Base-by-base conservation (phyloP, 2,797 vertebrate genomes). In the Darevskia nairensis region DNA sequence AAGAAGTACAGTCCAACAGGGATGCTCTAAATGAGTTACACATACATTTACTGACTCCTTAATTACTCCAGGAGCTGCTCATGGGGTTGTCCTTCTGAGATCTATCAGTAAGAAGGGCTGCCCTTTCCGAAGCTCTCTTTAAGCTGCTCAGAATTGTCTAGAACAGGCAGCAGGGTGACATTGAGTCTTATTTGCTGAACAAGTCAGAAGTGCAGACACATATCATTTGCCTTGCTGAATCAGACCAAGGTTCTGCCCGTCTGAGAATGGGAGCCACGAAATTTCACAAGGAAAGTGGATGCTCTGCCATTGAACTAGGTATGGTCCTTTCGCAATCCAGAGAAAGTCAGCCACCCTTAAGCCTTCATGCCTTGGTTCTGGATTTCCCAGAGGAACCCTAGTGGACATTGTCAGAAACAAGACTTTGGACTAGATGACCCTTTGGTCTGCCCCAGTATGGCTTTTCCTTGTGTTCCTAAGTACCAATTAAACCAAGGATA, bases 21-120 rank as follows among this genome's bases (percentile, higher is more conserved):
- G 82, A 87, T 92, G 78, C 86, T 89, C 90, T 90, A 93, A 93
- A 86, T 0, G 0, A 90, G 35, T 89, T 93, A 88, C 55, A 86
- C 23, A 79, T 85, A 86, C 27, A 81, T 89, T 90, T 93, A 74
- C 50, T 86, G 86, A 89, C 91, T 90, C 55, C 64, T 92, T 94
- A 90, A 89, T 93, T 93, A 82, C 86, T 81, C 83, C 82, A 0
- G 0, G 79, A 93, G 82, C 35, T 90, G 8, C 39, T 90, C 32
- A 75, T 11, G 0, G 4, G 64, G 6, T 66, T 90, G 27, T 8
- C 25, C 68, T 19, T 80, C 25, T 79, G 79, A 78, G 32, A 69
- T 82, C 50, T 79, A 91, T 69, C 23, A 79, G 59, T 0, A 85
- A 59, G 88, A 90, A 93, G 69, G 29, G 77, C 21, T 89, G 88